Percentiles rank a stretch among this genome's conserved stretches.
phyloP scores from a whole-genome alignment of 1,140 invertebrate genomes.

The Drosophila prosaltans region DNA sequence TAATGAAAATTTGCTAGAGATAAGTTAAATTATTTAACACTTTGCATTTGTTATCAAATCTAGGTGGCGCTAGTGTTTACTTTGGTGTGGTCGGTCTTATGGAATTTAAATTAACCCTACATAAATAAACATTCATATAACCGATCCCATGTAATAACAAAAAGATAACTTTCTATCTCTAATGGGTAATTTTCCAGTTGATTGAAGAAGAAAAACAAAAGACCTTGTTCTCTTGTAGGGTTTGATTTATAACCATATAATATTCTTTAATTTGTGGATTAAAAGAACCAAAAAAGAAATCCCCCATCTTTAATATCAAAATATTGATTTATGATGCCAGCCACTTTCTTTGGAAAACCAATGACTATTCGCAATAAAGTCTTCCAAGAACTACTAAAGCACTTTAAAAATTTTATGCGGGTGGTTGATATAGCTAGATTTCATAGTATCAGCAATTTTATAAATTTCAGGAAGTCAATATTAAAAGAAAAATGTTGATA shows the following conservation, averaged over 20 bases:
- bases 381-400: neutral
- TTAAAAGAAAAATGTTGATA: too few species aligned
- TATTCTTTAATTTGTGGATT: too few species aligned
- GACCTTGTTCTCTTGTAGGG: too few species aligned
- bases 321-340: too few species aligned
- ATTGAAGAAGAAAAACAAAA: neutral
- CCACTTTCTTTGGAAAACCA: neutral
- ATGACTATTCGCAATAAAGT: neutral
- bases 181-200: neutral
- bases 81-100: neutral
- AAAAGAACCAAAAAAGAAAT: too few species aligned
- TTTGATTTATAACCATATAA: too few species aligned
- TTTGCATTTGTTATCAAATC: conserved; percentile 26
- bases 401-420: neutral
- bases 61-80: conserved; percentile 37
- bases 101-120: conserved; percentile 12
- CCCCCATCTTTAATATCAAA: too few species aligned
- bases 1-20: neutral
- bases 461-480: too few species aligned
- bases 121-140: neutral
- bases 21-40: neutral
- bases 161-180: neutral
- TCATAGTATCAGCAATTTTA: too few species aligned
- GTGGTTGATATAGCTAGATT: too few species aligned
- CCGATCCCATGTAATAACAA: conserved; percentile 17